These are phyloP conservation scores for Xiphorhynchus erythropygius DNA, from an alignment of 2,797 vertebrate genomes.

Conservation along the genomic window DNA sequence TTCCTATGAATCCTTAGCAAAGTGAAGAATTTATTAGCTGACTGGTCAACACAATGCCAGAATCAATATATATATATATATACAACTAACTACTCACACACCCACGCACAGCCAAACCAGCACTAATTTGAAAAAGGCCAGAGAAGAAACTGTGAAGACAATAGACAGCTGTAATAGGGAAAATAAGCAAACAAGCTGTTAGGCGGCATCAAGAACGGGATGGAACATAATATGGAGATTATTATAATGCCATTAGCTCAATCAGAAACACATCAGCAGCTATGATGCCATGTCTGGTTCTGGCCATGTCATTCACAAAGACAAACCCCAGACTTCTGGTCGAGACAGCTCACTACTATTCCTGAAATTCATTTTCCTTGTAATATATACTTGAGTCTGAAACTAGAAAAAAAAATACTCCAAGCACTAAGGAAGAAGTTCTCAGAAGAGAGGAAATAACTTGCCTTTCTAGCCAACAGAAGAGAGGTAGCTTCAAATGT, in stretches of 20 bases:
- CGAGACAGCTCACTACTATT: not conserved
- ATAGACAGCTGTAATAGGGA: not conserved
- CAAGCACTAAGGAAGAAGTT: not conserved
- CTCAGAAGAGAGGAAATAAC: not conserved
- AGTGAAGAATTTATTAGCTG: not conserved
- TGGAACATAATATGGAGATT: slow-evolving; percentile 21
- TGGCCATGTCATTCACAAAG: not conserved
- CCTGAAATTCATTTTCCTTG: not conserved
- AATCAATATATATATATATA: not conserved
- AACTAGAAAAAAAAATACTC: not conserved
- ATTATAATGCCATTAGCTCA: slow-evolving; percentile 44
- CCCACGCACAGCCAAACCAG: not conserved
- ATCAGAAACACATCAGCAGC: slow-evolving; percentile 33
- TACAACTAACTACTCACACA: not conserved
- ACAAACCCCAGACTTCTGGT: slow-evolving; percentile 16
- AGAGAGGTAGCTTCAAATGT: not conserved
- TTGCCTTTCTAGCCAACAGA: not conserved
- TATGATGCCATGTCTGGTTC: slow-evolving; percentile 29
- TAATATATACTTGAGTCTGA: not conserved
- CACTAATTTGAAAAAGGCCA: not conserved
- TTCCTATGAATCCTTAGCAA: not conserved
- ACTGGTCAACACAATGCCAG: not conserved
- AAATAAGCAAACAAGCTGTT: not conserved
- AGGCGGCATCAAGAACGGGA: not conserved
- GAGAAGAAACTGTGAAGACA: not conserved